These are phyloP conservation scores for Bujurquina vittata DNA, from an alignment of 2,113 vertebrate species.

Conservation along the genomic window DNA sequence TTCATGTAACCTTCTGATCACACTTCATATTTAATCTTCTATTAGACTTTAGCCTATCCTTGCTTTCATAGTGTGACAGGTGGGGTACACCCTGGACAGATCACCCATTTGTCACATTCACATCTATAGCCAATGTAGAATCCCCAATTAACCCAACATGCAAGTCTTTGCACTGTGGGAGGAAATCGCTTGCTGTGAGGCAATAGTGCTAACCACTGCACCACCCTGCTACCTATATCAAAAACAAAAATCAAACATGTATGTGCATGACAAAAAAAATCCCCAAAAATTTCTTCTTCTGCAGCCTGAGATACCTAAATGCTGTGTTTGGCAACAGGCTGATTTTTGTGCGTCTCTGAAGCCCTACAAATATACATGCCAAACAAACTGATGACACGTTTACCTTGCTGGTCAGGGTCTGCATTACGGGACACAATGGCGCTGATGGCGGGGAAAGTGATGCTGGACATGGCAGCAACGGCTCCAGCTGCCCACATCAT, in stretches of 20 bases:
- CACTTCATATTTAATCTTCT: neutral
- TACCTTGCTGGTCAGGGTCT: slow-evolving; percentile 90
- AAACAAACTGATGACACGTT: neutral
- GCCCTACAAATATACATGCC: neutral
- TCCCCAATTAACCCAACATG: neutral
- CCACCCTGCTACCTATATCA: too few species aligned
- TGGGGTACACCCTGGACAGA: too few species aligned
- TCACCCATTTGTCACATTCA: too few species aligned
- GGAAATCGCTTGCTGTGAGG: too few species aligned
- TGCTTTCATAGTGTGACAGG: too few species aligned
- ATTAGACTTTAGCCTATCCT: neutral
- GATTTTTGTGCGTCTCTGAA: neutral
- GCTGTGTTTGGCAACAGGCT: neutral
- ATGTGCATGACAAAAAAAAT: too few species aligned
- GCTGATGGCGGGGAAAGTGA: slow-evolving; percentile 90
- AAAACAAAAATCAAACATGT: too few species aligned
- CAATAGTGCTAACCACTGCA: too few species aligned
- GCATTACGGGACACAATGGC: slow-evolving; percentile 89
- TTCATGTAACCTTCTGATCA: neutral
- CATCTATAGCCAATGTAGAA: too few species aligned
- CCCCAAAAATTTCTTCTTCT: too few species aligned
- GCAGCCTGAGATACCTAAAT: too few species aligned
- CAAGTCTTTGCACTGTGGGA: neutral
- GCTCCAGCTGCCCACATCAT: slow-evolving; percentile 95
- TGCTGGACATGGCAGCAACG: slow-evolving; percentile 92